Conservation (phyloP, 2,113 vertebrate species). For the Sinocyclocheilus anophthalmus region DNA sequence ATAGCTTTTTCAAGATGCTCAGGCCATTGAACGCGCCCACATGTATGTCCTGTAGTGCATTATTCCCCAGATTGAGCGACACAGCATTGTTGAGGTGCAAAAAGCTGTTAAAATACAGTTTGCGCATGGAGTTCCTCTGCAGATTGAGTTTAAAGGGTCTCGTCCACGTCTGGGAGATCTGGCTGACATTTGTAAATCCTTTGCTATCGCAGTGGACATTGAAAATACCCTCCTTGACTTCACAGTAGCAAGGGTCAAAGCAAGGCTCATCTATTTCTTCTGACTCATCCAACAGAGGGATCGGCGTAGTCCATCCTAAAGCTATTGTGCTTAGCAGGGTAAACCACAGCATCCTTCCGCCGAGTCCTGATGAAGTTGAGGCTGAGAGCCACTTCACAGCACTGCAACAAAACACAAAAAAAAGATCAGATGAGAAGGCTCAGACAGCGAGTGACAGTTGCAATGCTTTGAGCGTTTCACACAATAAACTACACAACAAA, state of each 20-base stretch:
- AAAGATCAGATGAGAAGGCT: constrained; percentile 6
- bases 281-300: constrained; percentile 97
- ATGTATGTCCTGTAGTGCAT: constrained; percentile 98
- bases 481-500: constrained; percentile 37
- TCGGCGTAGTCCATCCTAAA: constrained; percentile 99
- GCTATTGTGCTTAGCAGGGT: constrained; percentile 99
- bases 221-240: constrained; percentile 98
- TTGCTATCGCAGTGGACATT: constrained; percentile 99
- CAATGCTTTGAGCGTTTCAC: constrained; percentile 6
- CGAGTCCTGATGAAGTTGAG: constrained; percentile 79
- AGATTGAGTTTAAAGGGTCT: constrained; percentile 98
- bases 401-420: constrained; percentile 68
- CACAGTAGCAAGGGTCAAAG: constrained; percentile 98
- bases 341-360: constrained; percentile 98
- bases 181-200: constrained; percentile 99
- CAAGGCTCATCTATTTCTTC: constrained; percentile 98
- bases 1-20: constrained; percentile 92
- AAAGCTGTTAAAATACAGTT: constrained; percentile 98
- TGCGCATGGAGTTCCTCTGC: constrained; percentile 98
- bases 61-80: constrained; percentile 98
- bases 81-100: constrained; percentile 97
- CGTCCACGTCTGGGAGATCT: constrained; percentile 96
- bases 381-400: constrained; percentile 81
- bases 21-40: constrained; percentile 95
- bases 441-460: not conserved